Percentiles rank a stretch among this genome's conserved stretches.
Evolutionary conservation across 2,888 invertebrate genomes (phyloP).

Genomic region (Diloba caeruleocephala): DNA sequence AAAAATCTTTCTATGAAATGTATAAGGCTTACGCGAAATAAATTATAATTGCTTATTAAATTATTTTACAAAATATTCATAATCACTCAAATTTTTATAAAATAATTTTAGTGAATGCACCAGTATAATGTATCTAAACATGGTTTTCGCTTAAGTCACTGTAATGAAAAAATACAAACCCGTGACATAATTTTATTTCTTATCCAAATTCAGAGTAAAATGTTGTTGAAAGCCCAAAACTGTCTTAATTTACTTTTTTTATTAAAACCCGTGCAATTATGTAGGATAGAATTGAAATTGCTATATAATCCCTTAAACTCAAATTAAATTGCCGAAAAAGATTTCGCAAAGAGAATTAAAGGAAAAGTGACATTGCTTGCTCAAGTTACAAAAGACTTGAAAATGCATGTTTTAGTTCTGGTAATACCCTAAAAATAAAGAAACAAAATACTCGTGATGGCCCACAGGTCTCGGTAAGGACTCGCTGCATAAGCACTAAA

Average conservation of each 20-base stretch:
- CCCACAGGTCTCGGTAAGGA: too few relatives aligned
- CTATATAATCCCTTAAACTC: constrained; percentile 53
- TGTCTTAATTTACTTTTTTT: constrained; percentile 31
- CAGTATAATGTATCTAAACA: background rate
- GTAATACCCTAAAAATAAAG: background rate
- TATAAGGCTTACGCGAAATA: constrained; percentile 43
- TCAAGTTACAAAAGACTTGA: constrained; percentile 16
- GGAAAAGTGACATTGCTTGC: constrained; percentile 18
- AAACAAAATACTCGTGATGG: too few relatives aligned
- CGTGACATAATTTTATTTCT: constrained; percentile 4
- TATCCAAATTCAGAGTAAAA: constrained; percentile 11
- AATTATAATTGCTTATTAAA: constrained; percentile 1
- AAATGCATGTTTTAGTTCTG: background rate
- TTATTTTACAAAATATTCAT: constrained; percentile 4
- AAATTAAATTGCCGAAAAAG: constrained; percentile 54
- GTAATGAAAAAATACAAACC: background rate
- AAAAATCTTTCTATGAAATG: constrained; percentile 30
- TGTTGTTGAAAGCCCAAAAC: constrained; percentile 20
- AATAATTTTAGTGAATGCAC: background rate
- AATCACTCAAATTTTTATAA: background rate
- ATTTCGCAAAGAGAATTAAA: constrained; percentile 46
- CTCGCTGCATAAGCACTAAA: too few relatives aligned
- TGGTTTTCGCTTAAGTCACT: background rate
- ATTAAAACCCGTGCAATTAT: constrained; percentile 44
- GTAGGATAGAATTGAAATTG: constrained; percentile 53